Evolutionary conservation across 1,140 invertebrate genomes (phyloP).

Genomic region (Heliconius himera): DNA sequence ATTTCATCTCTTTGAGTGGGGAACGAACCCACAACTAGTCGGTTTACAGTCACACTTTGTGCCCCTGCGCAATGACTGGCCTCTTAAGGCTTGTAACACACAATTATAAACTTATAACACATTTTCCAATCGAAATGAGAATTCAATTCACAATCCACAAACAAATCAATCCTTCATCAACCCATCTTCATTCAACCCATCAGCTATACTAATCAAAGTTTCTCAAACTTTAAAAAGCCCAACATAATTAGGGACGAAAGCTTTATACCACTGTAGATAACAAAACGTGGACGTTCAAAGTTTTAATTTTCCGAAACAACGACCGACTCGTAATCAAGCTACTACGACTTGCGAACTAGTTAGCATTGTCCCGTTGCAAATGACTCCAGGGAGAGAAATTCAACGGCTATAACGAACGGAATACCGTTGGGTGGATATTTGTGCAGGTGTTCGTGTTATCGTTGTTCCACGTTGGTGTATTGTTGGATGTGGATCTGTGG

Average conservation of each 20-base stretch:
- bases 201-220: slow-evolving; percentile 1
- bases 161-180: no score
- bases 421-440: slow-evolving; percentile 28
- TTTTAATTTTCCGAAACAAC: slow-evolving; percentile 46
- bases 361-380: slow-evolving; percentile 44
- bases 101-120: no score
- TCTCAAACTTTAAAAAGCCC: background rate
- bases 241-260: slow-evolving; percentile 22
- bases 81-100: no score
- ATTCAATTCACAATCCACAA: no score
- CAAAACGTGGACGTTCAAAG: slow-evolving; percentile 37
- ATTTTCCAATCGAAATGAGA: no score
- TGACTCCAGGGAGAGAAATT: slow-evolving; percentile 41
- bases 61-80: no score
- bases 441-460: slow-evolving; percentile 24
- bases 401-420: slow-evolving; percentile 34
- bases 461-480: background rate
- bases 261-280: slow-evolving; percentile 29
- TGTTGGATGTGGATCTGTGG: background rate
- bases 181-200: background rate
- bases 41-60: no score
- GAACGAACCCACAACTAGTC: no score
- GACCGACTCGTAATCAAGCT: slow-evolving; percentile 41
- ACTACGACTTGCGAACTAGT: slow-evolving; percentile 39
- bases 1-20: no score